Evolutionary conservation across 2,888 invertebrate species (phyloP).

Genomic region (Ischnura elegans): DNA sequence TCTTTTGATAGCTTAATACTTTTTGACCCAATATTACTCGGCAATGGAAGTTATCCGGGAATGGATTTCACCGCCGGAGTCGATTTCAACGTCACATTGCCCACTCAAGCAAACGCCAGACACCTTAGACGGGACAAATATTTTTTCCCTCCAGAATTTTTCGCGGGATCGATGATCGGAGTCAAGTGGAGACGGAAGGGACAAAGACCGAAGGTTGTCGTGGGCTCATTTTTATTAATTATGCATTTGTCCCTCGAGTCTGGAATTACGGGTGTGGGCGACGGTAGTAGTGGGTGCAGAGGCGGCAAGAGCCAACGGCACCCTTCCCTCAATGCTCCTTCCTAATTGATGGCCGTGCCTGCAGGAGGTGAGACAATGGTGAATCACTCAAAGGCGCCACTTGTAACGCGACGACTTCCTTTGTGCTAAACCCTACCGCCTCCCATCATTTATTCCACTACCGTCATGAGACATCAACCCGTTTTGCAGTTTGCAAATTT

Average conservation of each 20-base stretch:
- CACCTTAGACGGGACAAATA: background rate
- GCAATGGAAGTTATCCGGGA: too few relatives aligned
- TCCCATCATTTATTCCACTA: background rate
- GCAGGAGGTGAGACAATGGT: slow-evolving; percentile 15
- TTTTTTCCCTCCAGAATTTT: background rate
- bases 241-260: slow-evolving; percentile 16
- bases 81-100: background rate
- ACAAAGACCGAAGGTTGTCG: background rate
- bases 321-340: background rate
- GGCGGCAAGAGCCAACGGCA: background rate
- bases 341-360: background rate
- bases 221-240: background rate
- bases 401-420: background rate
- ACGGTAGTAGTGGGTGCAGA: background rate
- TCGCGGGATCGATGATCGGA: background rate
- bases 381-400: background rate
- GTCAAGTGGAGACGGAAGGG: background rate
- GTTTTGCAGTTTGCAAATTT: too few relatives aligned
- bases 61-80: too few relatives aligned
- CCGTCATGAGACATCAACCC: background rate
- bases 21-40: too few relatives aligned
- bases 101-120: background rate
- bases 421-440: background rate
- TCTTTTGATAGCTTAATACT: too few relatives aligned
- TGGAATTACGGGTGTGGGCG: background rate